These are phyloP conservation scores for Aphidius ervi DNA, from an alignment of 1,140 invertebrate genomes.

Conservation along the genomic window DNA sequence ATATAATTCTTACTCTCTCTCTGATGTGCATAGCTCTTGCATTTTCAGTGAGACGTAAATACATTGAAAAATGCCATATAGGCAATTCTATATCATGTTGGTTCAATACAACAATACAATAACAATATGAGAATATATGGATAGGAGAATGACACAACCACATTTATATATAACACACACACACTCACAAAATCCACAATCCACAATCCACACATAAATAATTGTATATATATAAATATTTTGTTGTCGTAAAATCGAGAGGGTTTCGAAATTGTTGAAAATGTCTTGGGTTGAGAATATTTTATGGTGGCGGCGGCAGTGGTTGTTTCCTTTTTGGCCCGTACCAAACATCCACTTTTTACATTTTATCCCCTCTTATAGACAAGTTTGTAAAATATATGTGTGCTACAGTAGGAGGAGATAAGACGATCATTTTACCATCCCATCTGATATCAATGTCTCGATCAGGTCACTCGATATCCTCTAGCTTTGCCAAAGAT, in stretches of 20 bases:
- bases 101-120: neutral
- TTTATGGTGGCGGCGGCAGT: constrained; percentile 30
- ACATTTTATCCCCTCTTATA: constrained; percentile 10
- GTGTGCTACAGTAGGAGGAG: constrained; percentile 8
- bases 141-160: constrained; percentile 8
- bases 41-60: no score
- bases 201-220: no score
- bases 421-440: constrained; percentile 27
- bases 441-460: constrained; percentile 35
- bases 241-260: constrained; percentile 20
- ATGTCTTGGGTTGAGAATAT: constrained; percentile 22
- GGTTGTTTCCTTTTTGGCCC: constrained; percentile 37
- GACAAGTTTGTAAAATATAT: constrained; percentile 9
- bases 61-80: no score
- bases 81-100: neutral
- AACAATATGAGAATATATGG: neutral
- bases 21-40: neutral
- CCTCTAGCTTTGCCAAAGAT: constrained; percentile 8
- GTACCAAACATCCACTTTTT: constrained; percentile 29
- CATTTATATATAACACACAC: neutral
- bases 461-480: constrained; percentile 28
- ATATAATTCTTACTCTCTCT: neutral
- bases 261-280: constrained; percentile 21
- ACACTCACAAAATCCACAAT: no score
- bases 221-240: constrained; percentile 23